Evolutionary conservation across 2,888 invertebrate species (phyloP).

Genomic region (Geotrupes spiniger): DNA sequence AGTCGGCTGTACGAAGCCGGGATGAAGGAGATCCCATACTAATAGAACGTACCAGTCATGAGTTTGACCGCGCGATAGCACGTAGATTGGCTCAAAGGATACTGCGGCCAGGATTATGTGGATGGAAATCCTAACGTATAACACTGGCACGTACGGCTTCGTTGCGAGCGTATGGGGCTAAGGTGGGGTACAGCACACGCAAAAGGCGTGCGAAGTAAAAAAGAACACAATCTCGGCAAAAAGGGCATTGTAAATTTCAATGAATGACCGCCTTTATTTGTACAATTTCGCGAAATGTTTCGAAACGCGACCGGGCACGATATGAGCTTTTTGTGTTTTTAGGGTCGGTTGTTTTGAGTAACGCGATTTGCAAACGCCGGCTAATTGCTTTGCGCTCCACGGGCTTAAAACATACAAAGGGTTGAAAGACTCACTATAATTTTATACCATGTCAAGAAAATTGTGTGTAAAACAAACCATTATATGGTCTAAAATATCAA

Average conservation of each 20-base stretch:
- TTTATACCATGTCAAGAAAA: too few relatives aligned
- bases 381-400: too few relatives aligned
- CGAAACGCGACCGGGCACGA: too few relatives aligned
- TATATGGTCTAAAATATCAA: too few relatives aligned
- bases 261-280: constrained; percentile 15
- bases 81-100: constrained; percentile 27
- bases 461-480: too few relatives aligned
- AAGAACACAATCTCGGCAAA: constrained; percentile 1
- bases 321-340: too few relatives aligned
- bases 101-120: constrained; percentile 25
- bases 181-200: constrained; percentile 26
- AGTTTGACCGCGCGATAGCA: constrained; percentile 28
- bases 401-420: too few relatives aligned
- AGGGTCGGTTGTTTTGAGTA: too few relatives aligned
- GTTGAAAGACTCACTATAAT: too few relatives aligned
- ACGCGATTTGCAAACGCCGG: too few relatives aligned
- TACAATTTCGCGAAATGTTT: constrained; percentile 14
- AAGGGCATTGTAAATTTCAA: constrained; percentile 18
- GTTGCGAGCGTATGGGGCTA: background rate
- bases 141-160: constrained; percentile 30
- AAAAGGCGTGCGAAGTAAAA: constrained; percentile 35
- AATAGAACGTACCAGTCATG: constrained; percentile 21
- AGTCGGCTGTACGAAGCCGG: constrained; percentile 20
- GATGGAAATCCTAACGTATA: constrained; percentile 24
- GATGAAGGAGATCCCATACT: constrained; percentile 19